Conservation (phyloP, 2,888 invertebrate species). For the Stenolophus ochropezus region DNA sequence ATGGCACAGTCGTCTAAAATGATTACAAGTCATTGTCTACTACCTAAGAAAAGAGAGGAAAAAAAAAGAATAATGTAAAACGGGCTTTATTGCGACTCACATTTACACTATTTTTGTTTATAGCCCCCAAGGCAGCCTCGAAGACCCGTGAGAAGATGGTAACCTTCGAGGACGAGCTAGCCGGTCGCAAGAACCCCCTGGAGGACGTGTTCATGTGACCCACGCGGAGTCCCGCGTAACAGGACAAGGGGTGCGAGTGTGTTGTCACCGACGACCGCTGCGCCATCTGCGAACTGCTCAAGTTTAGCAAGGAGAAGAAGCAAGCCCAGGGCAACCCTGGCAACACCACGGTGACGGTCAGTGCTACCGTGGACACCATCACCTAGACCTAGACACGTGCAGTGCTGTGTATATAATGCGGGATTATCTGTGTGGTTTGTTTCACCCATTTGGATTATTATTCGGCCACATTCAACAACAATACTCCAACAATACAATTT, state of each 20-base stretch:
- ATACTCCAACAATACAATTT: no score
- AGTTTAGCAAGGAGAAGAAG: conserved; percentile 63
- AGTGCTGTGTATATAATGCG: no score
- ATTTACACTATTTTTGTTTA: background rate
- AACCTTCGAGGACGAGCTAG: conserved; percentile 85
- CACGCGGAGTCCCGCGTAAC: conserved; percentile 64
- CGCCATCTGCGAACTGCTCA: conserved; percentile 61
- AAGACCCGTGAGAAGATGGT: conserved; percentile 85
- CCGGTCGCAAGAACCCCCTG: conserved; percentile 72
- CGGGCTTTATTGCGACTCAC: background rate
- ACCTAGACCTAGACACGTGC: background rate
- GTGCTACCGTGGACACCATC: conserved; percentile 41
- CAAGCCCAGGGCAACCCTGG: conserved; percentile 56
- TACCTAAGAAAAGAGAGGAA: no score
- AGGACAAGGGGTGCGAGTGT: conserved; percentile 56
- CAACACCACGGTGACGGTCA: conserved; percentile 6
- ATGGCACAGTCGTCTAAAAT: no score
- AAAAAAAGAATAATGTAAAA: background rate
- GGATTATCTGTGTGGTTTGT: no score
- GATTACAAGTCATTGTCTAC: no score
- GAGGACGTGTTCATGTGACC: conserved; percentile 90
- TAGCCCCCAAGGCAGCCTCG: conserved; percentile 69
- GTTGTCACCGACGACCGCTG: conserved; percentile 69
- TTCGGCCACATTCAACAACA: no score
- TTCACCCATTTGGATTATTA: no score